These are phyloP conservation scores for Drosophila algonquin DNA, from an alignment of 2,888 invertebrate genomes.

Conservation along the genomic window DNA sequence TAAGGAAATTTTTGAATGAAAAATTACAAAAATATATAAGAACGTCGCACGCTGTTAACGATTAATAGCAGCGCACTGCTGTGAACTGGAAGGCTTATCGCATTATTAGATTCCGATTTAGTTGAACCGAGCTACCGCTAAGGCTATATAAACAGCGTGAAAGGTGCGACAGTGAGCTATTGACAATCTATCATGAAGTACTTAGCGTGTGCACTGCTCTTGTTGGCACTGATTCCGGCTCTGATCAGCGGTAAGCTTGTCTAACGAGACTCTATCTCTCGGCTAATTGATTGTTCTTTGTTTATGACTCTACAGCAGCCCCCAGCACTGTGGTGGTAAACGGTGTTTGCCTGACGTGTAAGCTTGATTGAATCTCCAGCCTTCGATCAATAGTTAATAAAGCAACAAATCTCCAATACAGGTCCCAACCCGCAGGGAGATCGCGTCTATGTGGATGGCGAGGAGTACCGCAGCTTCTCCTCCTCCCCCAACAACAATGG, in stretches of 20 bases:
- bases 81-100: slow-evolving; percentile 13
- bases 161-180: slow-evolving; percentile 4
- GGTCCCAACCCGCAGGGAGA: slow-evolving; percentile 64
- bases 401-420: slow-evolving; percentile 5
- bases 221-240: slow-evolving; percentile 53
- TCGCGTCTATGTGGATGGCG: slow-evolving; percentile 53
- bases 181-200: slow-evolving; percentile 59
- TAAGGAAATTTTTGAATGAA: background rate
- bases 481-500: slow-evolving; percentile 34
- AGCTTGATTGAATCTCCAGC: slow-evolving; percentile 37
- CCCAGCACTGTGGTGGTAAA: slow-evolving; percentile 67
- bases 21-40: background rate
- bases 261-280: slow-evolving; percentile 1
- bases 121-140: slow-evolving; percentile 14
- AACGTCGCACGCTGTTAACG: no score
- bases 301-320: slow-evolving; percentile 50
- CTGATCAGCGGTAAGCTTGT: slow-evolving; percentile 57
- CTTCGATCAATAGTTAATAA: background rate
- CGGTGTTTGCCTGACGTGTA: slow-evolving; percentile 63
- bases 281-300: slow-evolving; percentile 31
- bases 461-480: slow-evolving; percentile 67
- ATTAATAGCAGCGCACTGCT: slow-evolving; percentile 22
- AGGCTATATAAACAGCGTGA: slow-evolving; percentile 51
- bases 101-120: slow-evolving; percentile 47
- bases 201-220: slow-evolving; percentile 57